These are phyloP conservation scores for Apogon talboti DNA, from an alignment of 2,797 vertebrate species.

Conservation along the genomic window DNA sequence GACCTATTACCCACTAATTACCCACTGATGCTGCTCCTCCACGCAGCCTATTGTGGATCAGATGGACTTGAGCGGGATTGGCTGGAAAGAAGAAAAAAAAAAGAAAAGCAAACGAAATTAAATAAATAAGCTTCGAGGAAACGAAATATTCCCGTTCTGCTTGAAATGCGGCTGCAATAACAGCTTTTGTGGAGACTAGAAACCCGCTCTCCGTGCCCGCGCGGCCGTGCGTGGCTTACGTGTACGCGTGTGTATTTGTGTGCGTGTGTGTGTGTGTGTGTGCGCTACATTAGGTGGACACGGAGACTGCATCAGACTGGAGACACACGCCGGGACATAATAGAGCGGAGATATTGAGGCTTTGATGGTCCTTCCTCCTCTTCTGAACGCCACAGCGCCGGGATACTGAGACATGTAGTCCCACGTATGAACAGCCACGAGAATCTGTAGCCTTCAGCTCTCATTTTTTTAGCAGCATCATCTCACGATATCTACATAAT, in stretches of 20 bases:
- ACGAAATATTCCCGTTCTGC: conserved; percentile 37
- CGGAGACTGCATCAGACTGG: conserved; percentile 81
- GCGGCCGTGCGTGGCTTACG: conserved; percentile 21
- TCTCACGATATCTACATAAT: conserved; percentile 78
- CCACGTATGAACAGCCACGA: conserved; percentile 52
- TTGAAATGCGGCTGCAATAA: conserved; percentile 73
- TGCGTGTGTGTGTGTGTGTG: conserved; percentile 23
- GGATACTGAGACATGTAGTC: conserved; percentile 70
- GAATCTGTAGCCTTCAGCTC: conserved; percentile 58
- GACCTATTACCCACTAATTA: conserved; percentile 57
- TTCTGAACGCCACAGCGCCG: conserved; percentile 35
- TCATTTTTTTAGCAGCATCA: conserved; percentile 55
- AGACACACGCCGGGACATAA: conserved; percentile 78
- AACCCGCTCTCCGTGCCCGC: conserved; percentile 49
- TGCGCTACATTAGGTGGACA: conserved; percentile 76
- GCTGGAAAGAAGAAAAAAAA: not conserved
- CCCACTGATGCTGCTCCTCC: conserved; percentile 24
- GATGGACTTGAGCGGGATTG: conserved; percentile 33
- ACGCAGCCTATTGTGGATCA: conserved; percentile 34
- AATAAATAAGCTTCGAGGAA: conserved; percentile 56
- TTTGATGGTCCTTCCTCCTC: conserved; percentile 59
- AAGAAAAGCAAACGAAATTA: conserved; percentile 20
- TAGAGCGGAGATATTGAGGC: conserved; percentile 64
- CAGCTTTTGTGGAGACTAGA: conserved; percentile 51
- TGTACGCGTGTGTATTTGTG: conserved; percentile 17